Evolutionary conservation across 2,113 vertebrate genomes (phyloP), one percentile per base, ranked within the genome.

Genomic region (Pterocles burchelli): DNA sequence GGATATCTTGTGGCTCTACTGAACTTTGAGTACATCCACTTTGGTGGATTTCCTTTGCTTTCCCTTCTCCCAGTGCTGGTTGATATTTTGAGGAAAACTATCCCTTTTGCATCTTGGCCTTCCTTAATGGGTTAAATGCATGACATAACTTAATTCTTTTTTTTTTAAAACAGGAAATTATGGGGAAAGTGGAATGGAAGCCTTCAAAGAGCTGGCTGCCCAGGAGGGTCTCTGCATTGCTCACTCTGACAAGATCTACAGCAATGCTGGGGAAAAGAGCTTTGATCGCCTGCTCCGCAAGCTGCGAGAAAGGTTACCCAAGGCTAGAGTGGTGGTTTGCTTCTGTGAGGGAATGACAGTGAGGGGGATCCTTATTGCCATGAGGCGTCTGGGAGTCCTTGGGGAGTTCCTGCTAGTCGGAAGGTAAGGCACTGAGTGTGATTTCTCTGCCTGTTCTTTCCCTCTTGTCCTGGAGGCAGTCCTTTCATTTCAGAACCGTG

Each of bases 291-390:
- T 99, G 31, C 97, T 99, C 62, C 98, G 98, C 94, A 99, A 99
- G 91, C 98, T 99, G 70, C 97, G 99, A 1, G 99, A 99, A 81
- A 98, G 99, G 59, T 93, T 99, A 34, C 99, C 99, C 92, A 99
- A 99, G 95, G 99, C 99, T 5, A 98, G 99, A 20, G 99, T 99
- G 78, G 99, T 99, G 55, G 98, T 99, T 84, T 99, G 99, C 96
- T 99, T 99, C 98, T 99, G 99, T 0, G 99, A 99, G 94, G 99
- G 99, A 71, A 99, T 99, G 99, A 99, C 99, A 0, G 99, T 99
- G 41, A 98, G 99, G 16, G 98, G 99, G 3, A 99, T 99, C 36
- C 98, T 99, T 72, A 99, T 99, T 4, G 99, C 99, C 94, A 99
- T 99, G 99, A 98, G 98, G 52, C 98, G 99, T n/a, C 98, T 99